Conservation (phyloP, 2,113 vertebrate genomes). For the Brachionichthys hirsutus region DNA sequence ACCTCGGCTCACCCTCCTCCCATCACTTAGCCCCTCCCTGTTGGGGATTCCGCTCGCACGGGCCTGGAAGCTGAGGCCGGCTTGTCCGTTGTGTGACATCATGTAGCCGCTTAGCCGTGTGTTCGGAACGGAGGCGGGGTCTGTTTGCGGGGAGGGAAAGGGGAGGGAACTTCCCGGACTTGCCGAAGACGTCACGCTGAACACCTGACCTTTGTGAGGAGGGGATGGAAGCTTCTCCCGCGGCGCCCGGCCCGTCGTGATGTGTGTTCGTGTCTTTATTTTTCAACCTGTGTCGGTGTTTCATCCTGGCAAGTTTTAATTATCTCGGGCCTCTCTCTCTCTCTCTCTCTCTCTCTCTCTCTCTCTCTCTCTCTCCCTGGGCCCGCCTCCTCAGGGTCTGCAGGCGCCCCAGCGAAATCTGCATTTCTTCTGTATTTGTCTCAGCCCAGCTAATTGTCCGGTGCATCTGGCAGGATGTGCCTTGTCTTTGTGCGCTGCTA, state of each 20-base stretch:
- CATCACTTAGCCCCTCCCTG: conserved; percentile 60
- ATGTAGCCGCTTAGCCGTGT: conserved; percentile 17
- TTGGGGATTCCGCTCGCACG: conserved; percentile 46
- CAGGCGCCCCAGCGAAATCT: too few species aligned
- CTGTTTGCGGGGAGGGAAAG: conserved; percentile 27
- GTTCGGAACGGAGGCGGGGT: conserved; percentile 21
- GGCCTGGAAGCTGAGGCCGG: conserved; percentile 7
- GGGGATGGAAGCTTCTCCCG: conserved; percentile 36
- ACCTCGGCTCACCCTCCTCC: conserved; percentile 65
- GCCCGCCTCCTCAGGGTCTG: conserved; percentile 38
- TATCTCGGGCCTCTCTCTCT: conserved; percentile 40
- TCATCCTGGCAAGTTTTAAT: conserved; percentile 56
- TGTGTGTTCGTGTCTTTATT: conserved; percentile 1
- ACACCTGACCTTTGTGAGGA: conserved; percentile 51
- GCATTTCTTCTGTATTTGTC: too few species aligned
- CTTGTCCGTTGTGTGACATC: conserved; percentile 12
- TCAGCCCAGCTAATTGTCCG: conserved; percentile 13
- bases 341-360: conserved; percentile 20
- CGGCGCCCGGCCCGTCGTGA: conserved; percentile 33
- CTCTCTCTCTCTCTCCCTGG: conserved; percentile 33
- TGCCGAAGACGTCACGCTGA: conserved; percentile 50
- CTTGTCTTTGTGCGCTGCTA: conserved; percentile 38
- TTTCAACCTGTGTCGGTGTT: conserved; percentile 25
- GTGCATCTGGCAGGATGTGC: not conserved
- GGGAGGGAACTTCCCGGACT: conserved; percentile 35